Base-by-base conservation (phyloP, 2,113 vertebrate species). In the Hemiprocne comata region DNA sequence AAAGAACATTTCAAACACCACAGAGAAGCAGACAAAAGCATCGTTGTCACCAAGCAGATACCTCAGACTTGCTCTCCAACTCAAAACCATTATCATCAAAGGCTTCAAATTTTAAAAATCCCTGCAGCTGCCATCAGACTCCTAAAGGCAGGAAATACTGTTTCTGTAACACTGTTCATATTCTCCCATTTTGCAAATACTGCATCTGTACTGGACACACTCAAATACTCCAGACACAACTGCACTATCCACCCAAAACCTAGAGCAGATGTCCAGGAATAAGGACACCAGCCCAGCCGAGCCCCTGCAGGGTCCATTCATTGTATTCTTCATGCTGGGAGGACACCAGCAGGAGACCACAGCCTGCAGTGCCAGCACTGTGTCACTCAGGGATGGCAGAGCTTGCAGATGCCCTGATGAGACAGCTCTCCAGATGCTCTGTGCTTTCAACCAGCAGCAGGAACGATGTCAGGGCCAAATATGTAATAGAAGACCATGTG, bases 121-220 rank as follows among this genome's bases (percentile, higher is more conserved):
- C 50, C 55, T 34, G 50, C 54, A 83, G 64, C 58, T 86, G 58
- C 44, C 19, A 48, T 11, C 33, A 44, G 53, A 19, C 36, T 50
- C 31, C 53, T 48, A 4, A 46, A 17, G 28, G 9, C 31, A 21
- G 70, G 62, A 55, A 23, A 74, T 26, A 33, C 1, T 26, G 34
- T 3, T 70, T 31, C 38, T 78, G 65, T 26, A 25, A 21, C 0
- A 0, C 78, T 24, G 70, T 1, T 61, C 61, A 1, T 10, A 2
- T 13, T 40, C 23, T 64, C 46, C 54, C 3, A 0, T 20, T 87
- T 38, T 38, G 25, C 10, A 1, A 78, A 15, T 2, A 5, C 33
- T 21, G 19, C 48, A 13, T 33, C 80, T 34, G 55, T 4, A 7
- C 38, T 4, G 64, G 18, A 42, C 46, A 12, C 3, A 10, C 29